phyloP scores from a whole-genome alignment of 2,113 vertebrate genomes.

The Shinisaurus crocodilurus region DNA sequence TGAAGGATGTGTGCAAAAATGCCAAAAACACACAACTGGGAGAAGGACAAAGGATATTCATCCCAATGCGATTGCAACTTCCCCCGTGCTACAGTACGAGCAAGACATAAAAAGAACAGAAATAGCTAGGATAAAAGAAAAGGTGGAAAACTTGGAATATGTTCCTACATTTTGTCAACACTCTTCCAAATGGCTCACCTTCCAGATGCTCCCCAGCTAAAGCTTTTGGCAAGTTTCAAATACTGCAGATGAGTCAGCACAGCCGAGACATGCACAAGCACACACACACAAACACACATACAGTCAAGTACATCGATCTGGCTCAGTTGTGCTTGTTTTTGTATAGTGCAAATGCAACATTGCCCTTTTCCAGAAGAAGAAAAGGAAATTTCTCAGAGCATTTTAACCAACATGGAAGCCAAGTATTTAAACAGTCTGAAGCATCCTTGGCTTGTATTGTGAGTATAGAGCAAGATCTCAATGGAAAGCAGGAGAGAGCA shows the following conservation, averaged over 20 bases:
- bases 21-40: background rate
- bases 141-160: slow-evolving; percentile 13
- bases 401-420: slow-evolving; percentile 1
- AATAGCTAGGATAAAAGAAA: slow-evolving; percentile 30
- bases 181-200: slow-evolving; percentile 51
- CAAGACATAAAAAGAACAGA: background rate
- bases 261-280: slow-evolving; percentile 62
- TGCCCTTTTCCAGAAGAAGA: slow-evolving; percentile 34
- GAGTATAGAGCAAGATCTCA: background rate
- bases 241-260: slow-evolving; percentile 64
- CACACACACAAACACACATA: background rate
- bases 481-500: background rate
- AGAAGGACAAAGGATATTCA: background rate
- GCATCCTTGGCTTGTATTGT: background rate
- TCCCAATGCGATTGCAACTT: background rate
- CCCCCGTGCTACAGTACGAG: background rate
- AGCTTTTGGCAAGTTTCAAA: slow-evolving; percentile 60
- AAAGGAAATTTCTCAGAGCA: slow-evolving; percentile 51
- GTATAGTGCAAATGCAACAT: slow-evolving; percentile 44
- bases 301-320: slow-evolving; percentile 41
- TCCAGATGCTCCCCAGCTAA: slow-evolving; percentile 65
- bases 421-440: slow-evolving; percentile 35
- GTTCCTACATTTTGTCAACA: slow-evolving; percentile 34
- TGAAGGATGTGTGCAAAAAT: background rate
- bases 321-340: slow-evolving; percentile 52